Base-by-base conservation (phyloP, 2,888 invertebrate species). In the Lacanobia wlatinum region DNA sequence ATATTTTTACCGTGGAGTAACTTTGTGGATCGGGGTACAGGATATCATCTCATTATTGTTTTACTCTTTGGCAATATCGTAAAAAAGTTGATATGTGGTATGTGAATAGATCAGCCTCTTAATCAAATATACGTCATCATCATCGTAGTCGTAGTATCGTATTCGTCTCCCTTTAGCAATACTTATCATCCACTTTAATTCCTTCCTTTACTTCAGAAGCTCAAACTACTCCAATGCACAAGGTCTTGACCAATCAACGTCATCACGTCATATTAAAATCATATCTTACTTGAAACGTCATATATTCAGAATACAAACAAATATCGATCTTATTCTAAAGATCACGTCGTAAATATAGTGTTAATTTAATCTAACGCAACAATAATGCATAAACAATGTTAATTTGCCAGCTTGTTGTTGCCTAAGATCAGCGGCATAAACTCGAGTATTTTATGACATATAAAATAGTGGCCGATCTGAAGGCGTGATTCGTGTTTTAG, bases 381-480 rank as follows among this genome's bases (percentile, higher is more conserved):
- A 48, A n/a, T 53, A 46, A 69, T 82, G 62, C 55, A 68, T 72
- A 62, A 65, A 62, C 78, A 66, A 82, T 79, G 53, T 23, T 56
- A 66, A 66, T 63, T 67, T 68, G 43, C 64, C 40, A 67, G 64
- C 48, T 77, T 50, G 67, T 71, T 63, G 66, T 65, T 72, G 23
- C 18, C 18, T 73, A 66, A 58, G 52, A 59, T 48, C 52, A 56
- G n/a, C 3, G 21, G 73, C 59, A 63, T 80, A 80, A 82, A 82
- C 52, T 18, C 14, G 9, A n/a, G 16, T 63, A 82, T 66, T 79
- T 82, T 73, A 80, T 67, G 38, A 23, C 79, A 60, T 67, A 63
- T 73, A 66, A 62, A 69, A 69, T 66, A 46, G 58, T 78, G 63
- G 65, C 9, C 64, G 48, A 28, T 61, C 56, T 34, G 64, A 46